phyloP scores from a whole-genome alignment of 1,140 invertebrate species.

The Phocides pigmalion region DNA sequence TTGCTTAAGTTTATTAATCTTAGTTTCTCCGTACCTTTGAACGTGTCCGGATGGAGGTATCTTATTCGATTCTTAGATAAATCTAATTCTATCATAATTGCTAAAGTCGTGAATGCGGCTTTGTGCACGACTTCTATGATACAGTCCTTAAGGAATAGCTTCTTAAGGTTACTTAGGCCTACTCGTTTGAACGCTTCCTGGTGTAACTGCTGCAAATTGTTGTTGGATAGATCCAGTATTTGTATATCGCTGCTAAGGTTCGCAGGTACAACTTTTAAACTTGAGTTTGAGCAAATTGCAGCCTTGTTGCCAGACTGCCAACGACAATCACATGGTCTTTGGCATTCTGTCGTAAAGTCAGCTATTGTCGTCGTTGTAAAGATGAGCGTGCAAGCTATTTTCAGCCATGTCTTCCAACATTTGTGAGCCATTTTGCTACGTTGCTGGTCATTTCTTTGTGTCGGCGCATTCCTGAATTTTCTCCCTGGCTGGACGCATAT shows the following conservation, averaged over 20 bases:
- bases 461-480: constrained; percentile 67
- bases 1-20: constrained; percentile 89
- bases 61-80: constrained; percentile 90
- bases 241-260: constrained; percentile 90
- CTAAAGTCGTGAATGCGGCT: constrained; percentile 89
- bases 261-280: constrained; percentile 87
- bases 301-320: constrained; percentile 93
- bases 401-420: constrained; percentile 78
- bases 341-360: constrained; percentile 80
- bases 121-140: constrained; percentile 88
- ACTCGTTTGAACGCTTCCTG: constrained; percentile 87
- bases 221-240: constrained; percentile 88
- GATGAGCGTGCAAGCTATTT: constrained; percentile 56
- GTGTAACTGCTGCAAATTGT: constrained; percentile 66
- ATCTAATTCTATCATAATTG: constrained; percentile 93
- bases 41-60: constrained; percentile 88
- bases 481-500: constrained; percentile 62
- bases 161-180: constrained; percentile 91
- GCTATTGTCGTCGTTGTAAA: constrained; percentile 56
- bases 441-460: constrained; percentile 72
- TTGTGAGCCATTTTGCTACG: constrained; percentile 77
- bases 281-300: constrained; percentile 89
- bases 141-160: constrained; percentile 89
- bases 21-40: constrained; percentile 88
- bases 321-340: constrained; percentile 88